These are phyloP conservation scores for Leucophenga maculata DNA, from an alignment of 2,888 invertebrate species.

Conservation along the genomic window DNA sequence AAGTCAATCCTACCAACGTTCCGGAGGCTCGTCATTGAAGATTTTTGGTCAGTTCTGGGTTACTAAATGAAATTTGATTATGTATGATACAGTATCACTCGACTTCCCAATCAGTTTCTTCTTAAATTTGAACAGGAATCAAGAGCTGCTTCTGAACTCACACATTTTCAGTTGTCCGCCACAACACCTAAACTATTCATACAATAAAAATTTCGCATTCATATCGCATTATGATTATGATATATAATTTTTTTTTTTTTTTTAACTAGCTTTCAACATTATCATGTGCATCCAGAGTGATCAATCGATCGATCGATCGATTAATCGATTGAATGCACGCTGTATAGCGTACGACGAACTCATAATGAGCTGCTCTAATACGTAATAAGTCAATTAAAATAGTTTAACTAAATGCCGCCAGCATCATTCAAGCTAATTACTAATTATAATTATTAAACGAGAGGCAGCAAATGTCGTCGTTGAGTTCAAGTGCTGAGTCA, in stretches of 20 bases:
- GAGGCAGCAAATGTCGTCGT: background rate
- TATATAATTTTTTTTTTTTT: background rate
- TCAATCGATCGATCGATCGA: background rate
- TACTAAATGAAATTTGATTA: no score
- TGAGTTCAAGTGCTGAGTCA: background rate
- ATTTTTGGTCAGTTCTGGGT: no score
- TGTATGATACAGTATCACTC: no score
- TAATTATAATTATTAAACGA: background rate
- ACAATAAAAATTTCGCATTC: background rate
- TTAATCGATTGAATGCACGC: no score
- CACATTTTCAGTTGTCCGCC: no score
- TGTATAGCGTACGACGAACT: no score
- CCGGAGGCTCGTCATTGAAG: no score
- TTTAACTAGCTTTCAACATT: background rate
- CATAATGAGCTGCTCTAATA: background rate
- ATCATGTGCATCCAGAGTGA: background rate
- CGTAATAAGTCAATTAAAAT: slow-evolving; percentile 4
- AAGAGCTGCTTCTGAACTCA: no score
- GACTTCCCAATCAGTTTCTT: no score
- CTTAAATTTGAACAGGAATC: no score
- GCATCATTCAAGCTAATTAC: background rate
- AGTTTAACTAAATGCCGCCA: background rate
- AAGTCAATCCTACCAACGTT: no score
- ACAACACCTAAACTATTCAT: no score
- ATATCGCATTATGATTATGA: slow-evolving; percentile 29